Base-by-base conservation (phyloP, 2,888 invertebrate species). In the Amaurobius ferox region DNA sequence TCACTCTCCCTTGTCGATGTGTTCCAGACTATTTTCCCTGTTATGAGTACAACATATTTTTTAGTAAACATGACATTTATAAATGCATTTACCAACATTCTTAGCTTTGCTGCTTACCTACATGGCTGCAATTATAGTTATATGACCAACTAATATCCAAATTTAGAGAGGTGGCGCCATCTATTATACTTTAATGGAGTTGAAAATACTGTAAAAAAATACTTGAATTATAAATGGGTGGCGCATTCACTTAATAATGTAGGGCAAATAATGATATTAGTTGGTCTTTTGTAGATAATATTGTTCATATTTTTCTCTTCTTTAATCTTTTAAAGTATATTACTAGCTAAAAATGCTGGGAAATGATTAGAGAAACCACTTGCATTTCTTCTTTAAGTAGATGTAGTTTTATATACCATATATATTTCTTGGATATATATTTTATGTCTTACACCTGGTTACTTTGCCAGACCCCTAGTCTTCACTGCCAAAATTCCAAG, bases 401-500 rank as follows among this genome's bases (percentile, higher is more conserved):
- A 29, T 70, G 86, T 86, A 86, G 86, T 86, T 86, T 86, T 86
- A 86, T 86, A 86, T 79, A 86, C 73, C 61, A 70, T 74, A 79
- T 74, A 79, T 86, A 86, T 86, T 86, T 86, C 86, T 79, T 86
- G 74, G 78, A 86, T 85, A 86, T 72, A 83, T 83, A 79, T 86
- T 86, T 86, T 86, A 86, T 86, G 86, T 86, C 67, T 79, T 74
- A 86, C 86, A 86, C 86, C 74, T 79, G 79, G 79, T 86, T 86
- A 74, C 23, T 30, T 70, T 44, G 48, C 74, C 73, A 9, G 86
- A 29, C 11, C 11, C 70, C 79, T 74, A 74, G 74, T 74, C 79
- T 76, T 79, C 86, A 86, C 86, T 86, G 86, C 86, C 86, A 86
- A 86, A 86, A 86, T 86, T 86, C 30, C 68, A 86, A 79, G 86